Evolutionary conservation across 2,888 invertebrate genomes (phyloP).

Genomic region (Eumerus sabulonum): DNA sequence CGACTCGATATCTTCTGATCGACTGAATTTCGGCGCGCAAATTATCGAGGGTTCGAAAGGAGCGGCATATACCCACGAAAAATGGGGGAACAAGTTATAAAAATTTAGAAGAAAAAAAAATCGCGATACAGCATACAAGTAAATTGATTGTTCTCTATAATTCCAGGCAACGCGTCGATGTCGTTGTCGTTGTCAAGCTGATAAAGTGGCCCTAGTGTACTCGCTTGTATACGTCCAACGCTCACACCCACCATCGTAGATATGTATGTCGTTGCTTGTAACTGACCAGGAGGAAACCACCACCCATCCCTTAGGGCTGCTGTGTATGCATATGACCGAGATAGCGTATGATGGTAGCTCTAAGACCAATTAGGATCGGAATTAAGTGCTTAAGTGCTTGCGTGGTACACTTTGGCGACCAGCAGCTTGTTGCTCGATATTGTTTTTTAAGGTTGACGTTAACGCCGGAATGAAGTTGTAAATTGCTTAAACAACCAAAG

Average conservation of each 20-base stretch:
- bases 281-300: no score
- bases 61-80: no score
- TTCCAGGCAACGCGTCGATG: no score
- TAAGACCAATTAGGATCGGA: constrained; percentile 60
- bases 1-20: constrained; percentile 55
- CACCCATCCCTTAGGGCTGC: no score
- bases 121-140: constrained; percentile 53
- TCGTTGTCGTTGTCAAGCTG: constrained; percentile 40
- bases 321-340: no score
- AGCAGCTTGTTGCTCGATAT: constrained; percentile 16
- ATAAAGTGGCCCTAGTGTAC: constrained; percentile 46
- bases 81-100: constrained; percentile 29
- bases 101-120: constrained; percentile 32
- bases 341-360: constrained; percentile 57
- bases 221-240: background rate
- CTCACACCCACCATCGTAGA: background rate
- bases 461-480: constrained; percentile 47
- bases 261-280: no score
- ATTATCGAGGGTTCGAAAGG: no score
- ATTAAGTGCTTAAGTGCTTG: constrained; percentile 48
- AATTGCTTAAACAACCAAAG: constrained; percentile 59
- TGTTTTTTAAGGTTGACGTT: constrained; percentile 56
- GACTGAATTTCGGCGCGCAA: constrained; percentile 49
- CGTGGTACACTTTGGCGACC: constrained; percentile 12
- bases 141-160: constrained; percentile 66